Evolutionary conservation across 2,797 vertebrate species (phyloP), one percentile per base, ranked within the genome.

Genomic region (Scleropages formosus): DNA sequence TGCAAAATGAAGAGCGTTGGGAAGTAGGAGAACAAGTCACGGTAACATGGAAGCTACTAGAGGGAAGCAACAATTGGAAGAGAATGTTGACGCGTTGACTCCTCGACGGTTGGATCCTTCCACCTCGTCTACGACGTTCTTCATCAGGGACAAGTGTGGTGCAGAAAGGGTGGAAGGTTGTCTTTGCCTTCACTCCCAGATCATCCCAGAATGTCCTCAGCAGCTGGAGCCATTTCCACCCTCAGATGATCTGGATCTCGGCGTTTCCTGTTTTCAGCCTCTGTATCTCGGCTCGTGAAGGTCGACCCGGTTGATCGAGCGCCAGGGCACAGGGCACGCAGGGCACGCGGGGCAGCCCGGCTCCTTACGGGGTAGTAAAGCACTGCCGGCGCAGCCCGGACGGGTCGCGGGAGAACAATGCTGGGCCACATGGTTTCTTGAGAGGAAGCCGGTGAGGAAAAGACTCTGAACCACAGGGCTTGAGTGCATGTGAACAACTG

Each of bases 241-340:
- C 31, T 39, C 31, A 39, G 31, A 39, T 39, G 31, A 27, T 72
- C 20, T 75, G 77, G 76, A 71, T 83, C 59, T 62, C 59, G 69
- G 27, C 53, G 46, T 51, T 82, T 88, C 85, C 88, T 89, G 88
- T 87, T 88, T 85, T 80, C 74, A 78, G 79, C 44, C 70, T 26
- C 63, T 74, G 86, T 78, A 85, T 74, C 80, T 83, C 47, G 44
- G 46, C 78, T 66, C 22, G 24, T 44, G 78, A 75, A 79, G 72
- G 64, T 74, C 79, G 51, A 77, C 49, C 47, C 75, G 77, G 72
- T 64, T 73, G 75, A 75, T 51, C 67, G 75, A 46, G 47, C 59
- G 82, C 60, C 60, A 80, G 56, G 62, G 64, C 64, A 78, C 88
- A 91, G 88, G 91, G 89, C 86, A 74, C 80, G 58, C 76, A 63